phyloP scores from a whole-genome alignment of 2,113 vertebrate genomes.

The Anarhynchus alexandrinus region DNA sequence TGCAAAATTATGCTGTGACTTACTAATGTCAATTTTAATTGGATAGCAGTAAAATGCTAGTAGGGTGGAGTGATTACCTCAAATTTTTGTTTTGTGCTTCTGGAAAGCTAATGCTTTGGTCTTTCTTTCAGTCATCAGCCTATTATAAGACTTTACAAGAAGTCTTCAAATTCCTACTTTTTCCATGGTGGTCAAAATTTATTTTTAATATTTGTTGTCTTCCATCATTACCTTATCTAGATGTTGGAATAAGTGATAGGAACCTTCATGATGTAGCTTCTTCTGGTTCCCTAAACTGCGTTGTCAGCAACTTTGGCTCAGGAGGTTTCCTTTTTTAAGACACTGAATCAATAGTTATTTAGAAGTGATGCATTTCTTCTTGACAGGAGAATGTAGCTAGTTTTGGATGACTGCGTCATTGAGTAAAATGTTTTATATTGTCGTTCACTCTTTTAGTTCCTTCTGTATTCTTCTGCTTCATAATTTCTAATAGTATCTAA shows the following conservation, averaged over 20 bases:
- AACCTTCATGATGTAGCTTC: neutral
- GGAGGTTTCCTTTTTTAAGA: neutral
- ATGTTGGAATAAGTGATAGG: neutral
- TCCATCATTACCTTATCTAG: neutral
- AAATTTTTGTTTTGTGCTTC: neutral
- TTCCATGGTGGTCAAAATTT: neutral
- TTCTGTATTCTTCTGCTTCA: neutral
- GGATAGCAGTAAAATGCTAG: neutral
- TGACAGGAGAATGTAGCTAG: neutral
- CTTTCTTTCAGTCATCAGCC: neutral
- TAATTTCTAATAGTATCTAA: neutral
- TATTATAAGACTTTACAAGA: neutral
- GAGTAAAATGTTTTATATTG: neutral
- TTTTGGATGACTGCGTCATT: neutral
- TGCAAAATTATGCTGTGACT: neutral
- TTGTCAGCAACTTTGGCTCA: neutral
- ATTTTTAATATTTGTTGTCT: neutral
- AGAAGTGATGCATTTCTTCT: neutral
- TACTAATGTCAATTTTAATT: neutral
- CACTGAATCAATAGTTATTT: neutral
- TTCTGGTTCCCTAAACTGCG: neutral
- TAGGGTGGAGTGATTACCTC: neutral
- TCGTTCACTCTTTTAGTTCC: neutral
- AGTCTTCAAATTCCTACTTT: neutral
- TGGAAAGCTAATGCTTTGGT: neutral